Conservation (phyloP, 2,113 vertebrate species). For the Ginglymostoma cirratum region DNA sequence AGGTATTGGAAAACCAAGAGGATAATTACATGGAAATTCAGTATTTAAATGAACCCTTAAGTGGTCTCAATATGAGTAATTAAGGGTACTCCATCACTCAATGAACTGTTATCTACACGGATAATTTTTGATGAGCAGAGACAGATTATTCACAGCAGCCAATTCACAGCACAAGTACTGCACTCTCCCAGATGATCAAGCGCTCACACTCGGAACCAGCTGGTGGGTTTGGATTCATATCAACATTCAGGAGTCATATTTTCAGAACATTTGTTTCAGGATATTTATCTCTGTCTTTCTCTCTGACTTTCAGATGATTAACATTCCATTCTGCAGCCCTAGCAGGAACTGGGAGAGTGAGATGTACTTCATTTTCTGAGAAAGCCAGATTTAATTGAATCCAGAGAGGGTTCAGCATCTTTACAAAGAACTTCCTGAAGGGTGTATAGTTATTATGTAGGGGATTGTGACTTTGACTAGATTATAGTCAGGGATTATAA, state of each 20-base stretch:
- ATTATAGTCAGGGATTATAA: background rate
- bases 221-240: background rate
- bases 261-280: background rate
- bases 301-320: background rate
- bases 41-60: constrained; percentile 10
- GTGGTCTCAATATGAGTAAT: background rate
- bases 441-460: background rate
- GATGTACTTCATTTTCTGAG: too few relatives aligned
- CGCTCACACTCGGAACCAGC: background rate
- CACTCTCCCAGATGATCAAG: background rate
- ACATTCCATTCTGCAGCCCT: background rate
- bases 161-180: background rate
- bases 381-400: background rate
- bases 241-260: background rate
- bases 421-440: background rate
- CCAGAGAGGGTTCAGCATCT: background rate
- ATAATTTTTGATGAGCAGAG: constrained; percentile 12
- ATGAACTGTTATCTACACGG: background rate
- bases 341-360: background rate
- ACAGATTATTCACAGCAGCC: constrained; percentile 6
- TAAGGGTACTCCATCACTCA: constrained; percentile 12
- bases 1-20: background rate
- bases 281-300: background rate
- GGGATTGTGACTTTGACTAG: background rate
- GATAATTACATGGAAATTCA: constrained; percentile 4